Evolutionary conservation across 2,797 vertebrate species (phyloP), one percentile per base, ranked within the genome.

Genomic region (Oreonectes daqikongensis): DNA sequence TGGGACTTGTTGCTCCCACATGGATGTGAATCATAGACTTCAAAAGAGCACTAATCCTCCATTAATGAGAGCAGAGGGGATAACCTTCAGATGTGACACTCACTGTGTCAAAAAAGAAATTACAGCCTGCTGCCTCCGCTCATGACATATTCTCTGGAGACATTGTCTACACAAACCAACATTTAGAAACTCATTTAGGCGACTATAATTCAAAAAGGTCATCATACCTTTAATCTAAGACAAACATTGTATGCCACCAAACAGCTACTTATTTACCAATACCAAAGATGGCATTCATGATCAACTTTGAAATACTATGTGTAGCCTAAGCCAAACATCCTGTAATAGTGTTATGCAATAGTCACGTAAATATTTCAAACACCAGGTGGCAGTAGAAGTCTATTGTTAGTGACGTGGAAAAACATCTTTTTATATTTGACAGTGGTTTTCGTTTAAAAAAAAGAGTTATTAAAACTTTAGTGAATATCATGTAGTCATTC

Each of bases 321-420:
- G n/a, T n/a, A n/a, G n/a, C n/a, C n/a, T n/a, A 64, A 38, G 2
- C 20, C 40, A 46, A 9, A 3, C 24, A 22, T 61, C 48, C 55
- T 48, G 40, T 22, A 61, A 48, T 24, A 50, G 44, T 12, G 73
- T 22, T 44, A 22, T 66, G 67, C 55, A 44, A 40, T 20, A 35
- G 28, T 52, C 59, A 26, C 4, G 18, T 2, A 18, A n/a, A 52
- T 18, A 22, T 50, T 38, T 61, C 0, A 1, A 70, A 83, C 92
- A 89, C 88, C 87, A 92, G 92, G 85, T 91, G 90, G 91, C 89
- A 89, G 85, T 84, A 77, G 52, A 87, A 84, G 87, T 85, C 90
- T 91, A 85, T 66, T 32, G 15, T 53, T 63, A 5, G 14, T 10
- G 28, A 63, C n/a, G 24, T 35, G 14, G 14, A 72, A 50, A 14